Conservation (phyloP, 2,888 invertebrate species). For the Parascotia fuliginaria region DNA sequence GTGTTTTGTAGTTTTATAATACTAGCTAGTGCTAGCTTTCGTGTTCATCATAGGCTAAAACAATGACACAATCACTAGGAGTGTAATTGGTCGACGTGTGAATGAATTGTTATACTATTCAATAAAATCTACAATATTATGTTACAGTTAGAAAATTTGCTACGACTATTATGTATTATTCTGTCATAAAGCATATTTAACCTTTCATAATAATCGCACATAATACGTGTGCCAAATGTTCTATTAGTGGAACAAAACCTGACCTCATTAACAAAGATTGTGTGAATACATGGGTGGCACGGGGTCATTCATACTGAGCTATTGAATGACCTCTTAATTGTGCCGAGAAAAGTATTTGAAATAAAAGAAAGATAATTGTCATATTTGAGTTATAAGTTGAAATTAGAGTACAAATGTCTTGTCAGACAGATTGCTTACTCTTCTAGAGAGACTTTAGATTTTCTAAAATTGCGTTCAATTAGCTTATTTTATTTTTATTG, state of each 20-base stretch:
- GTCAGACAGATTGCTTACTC: no score
- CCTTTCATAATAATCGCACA: conserved; percentile 34
- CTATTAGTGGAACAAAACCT: conserved; percentile 17
- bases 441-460: no score
- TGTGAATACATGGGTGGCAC: conserved; percentile 1
- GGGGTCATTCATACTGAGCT: background rate
- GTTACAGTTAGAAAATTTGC: conserved; percentile 36
- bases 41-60: background rate
- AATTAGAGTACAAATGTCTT: no score
- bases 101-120: conserved; percentile 6
- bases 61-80: conserved; percentile 16
- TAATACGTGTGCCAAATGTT: conserved; percentile 14
- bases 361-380: no score
- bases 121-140: conserved; percentile 22
- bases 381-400: no score
- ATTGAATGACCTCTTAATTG: background rate
- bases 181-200: conserved; percentile 26
- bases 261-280: conserved; percentile 16
- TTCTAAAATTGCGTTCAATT: no score
- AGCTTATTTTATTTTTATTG: no score
- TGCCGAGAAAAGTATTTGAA: background rate
- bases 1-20: conserved; percentile 44
- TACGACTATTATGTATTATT: conserved; percentile 34
- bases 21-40: no score
- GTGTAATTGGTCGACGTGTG: no score